Base-by-base conservation (phyloP, 2,888 invertebrate genomes). In the Hypolimnas misippus region DNA sequence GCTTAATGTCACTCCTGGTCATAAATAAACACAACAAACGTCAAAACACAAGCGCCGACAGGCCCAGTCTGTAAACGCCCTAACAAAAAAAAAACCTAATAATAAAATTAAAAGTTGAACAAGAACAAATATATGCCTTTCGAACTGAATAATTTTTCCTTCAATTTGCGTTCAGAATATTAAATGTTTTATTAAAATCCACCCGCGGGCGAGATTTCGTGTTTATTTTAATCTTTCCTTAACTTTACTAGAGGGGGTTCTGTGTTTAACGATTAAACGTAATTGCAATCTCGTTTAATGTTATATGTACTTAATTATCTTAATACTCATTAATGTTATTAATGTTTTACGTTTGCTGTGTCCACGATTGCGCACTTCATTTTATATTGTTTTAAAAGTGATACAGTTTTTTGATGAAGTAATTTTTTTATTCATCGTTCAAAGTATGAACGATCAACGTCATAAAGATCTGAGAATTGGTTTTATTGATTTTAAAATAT, bases 151-250 rank as follows among this genome's bases (percentile, higher is more conserved):
- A 25, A 62, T 70, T 71, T 72, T 72, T 69, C 65, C 67, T 65
- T 57, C 42, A 69, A 69, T 71, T 69, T 66, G 62, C 70, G 57
- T 63, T 63, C 58, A 57, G 71, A 71, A 69, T 71, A 71, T 69
- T 60, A 67, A 69, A 71, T 71, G 49, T 65, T 65, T 66, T 66
- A 67, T 65, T 63, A 61, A 66, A 65, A 63, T 60, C 58, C 17
- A 60, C 57, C 63, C 50, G 4, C 16, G 29, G 62, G 29, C 12
- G 29, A 29, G 25, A 14, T 29, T 29, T 49, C 14, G 19, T 46
- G 19, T 46, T 49, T 49, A 29, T 49, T 29, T 29, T 49, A 49
- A 46, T 46, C 44, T 46, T 21, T 49, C n/a, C 29, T 8, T 21
- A 21, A 12, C 7, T 10, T 10, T 3, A 0, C 49, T 21, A 21